Percentiles rank a stretch among this genome's conserved stretches.
Evolutionary conservation across 2,888 invertebrate species (phyloP).

Genomic region (Cephus spinipes): DNA sequence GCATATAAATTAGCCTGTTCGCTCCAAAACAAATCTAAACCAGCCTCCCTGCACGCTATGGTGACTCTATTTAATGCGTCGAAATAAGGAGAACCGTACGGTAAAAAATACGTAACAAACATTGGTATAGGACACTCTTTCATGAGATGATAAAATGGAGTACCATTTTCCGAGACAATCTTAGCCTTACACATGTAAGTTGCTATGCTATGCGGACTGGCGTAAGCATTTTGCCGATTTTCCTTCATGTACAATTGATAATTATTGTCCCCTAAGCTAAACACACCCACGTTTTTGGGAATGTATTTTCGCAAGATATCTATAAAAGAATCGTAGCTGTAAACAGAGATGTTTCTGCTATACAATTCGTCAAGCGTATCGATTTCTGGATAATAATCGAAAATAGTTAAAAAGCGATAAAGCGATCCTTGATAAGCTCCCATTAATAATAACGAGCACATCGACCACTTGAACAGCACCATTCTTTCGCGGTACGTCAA

Average conservation of each 20-base stretch:
- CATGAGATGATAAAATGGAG: conserved; percentile 17
- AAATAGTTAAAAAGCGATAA: conserved; percentile 14
- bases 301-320: background rate
- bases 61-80: conserved; percentile 6
- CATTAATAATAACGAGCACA: conserved; percentile 9
- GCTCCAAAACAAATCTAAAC: conserved; percentile 11
- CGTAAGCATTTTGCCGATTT: conserved; percentile 11
- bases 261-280: background rate
- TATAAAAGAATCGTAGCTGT: background rate
- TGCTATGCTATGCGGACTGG: background rate
- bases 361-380: conserved; percentile 10
- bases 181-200: background rate
- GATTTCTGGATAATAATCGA: conserved; percentile 14
- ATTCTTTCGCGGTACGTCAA: conserved; percentile 2
- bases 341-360: background rate
- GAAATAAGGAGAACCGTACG: conserved; percentile 20
- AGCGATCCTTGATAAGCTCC: conserved; percentile 19
- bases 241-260: background rate
- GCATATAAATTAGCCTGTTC: background rate
- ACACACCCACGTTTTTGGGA: background rate
- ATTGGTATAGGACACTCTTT: background rate
- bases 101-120: conserved; percentile 2
- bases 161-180: conserved; percentile 9
- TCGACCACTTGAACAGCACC: conserved; percentile 6
- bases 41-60: conserved; percentile 10